A percentile compares a stretch with the other conserved stretches of the same genome.
Evolutionary conservation across 1,140 invertebrate genomes (phyloP).

Genomic region (Nephotettix cincticeps): DNA sequence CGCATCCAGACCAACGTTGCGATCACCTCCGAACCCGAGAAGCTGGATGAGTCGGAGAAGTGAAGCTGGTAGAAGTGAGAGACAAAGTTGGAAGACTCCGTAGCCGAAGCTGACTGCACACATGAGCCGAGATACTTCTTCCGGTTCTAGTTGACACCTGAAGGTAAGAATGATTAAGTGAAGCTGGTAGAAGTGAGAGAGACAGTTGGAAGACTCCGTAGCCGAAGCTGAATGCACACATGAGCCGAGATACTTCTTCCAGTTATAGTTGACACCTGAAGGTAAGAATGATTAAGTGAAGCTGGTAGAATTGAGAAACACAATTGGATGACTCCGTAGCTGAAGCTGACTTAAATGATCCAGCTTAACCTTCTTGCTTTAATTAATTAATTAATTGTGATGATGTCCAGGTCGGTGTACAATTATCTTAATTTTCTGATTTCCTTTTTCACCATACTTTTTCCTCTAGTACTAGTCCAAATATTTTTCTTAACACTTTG

Average conservation of each 20-base stretch:
- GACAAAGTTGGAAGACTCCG: constrained; percentile 68
- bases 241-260: constrained; percentile 58
- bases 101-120: constrained; percentile 71
- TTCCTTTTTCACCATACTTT: too few species aligned
- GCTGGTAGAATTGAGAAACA: constrained; percentile 69
- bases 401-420: too few species aligned
- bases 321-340: constrained; percentile 70
- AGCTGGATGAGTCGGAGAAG: constrained; percentile 65
- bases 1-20: constrained; percentile 59
- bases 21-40: constrained; percentile 70
- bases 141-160: constrained; percentile 46
- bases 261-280: constrained; percentile 46
- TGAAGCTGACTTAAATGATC: constrained; percentile 59
- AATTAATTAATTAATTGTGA: too few species aligned
- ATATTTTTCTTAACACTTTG: too few species aligned
- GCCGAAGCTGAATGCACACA: constrained; percentile 70
- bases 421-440: too few species aligned
- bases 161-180: constrained; percentile 50
- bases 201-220: constrained; percentile 72
- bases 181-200: constrained; percentile 67
- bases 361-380: too few species aligned
- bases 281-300: constrained; percentile 52
- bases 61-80: constrained; percentile 67
- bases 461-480: too few species aligned
- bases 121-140: constrained; percentile 61